Conservation (phyloP, 2,888 invertebrate genomes). For the Meiosimyza decipiens region DNA sequence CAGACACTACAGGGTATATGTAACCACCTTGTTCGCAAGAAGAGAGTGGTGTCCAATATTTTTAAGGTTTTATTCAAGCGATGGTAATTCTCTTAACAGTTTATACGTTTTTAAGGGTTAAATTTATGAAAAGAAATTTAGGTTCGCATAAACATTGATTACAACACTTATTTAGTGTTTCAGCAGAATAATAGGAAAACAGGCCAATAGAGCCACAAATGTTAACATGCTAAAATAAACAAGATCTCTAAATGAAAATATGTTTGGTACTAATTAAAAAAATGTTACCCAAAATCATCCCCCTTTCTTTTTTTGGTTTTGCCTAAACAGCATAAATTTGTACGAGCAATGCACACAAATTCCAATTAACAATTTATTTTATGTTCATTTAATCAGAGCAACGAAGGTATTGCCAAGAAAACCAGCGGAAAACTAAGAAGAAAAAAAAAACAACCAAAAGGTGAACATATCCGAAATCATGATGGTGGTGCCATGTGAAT, state of each 20-base stretch:
- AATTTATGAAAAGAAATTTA: too few species aligned
- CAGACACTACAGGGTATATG: too few species aligned
- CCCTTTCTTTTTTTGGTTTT: neutral
- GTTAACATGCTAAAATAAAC: constrained; percentile 11
- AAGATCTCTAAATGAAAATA: constrained; percentile 1
- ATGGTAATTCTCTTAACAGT: too few species aligned
- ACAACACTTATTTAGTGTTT: too few species aligned
- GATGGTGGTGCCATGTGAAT: constrained; percentile 14
- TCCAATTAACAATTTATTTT: constrained; percentile 37
- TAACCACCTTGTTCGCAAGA: too few species aligned
- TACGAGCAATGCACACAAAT: constrained; percentile 32
- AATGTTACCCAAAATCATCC: neutral
- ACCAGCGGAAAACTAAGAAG: neutral
- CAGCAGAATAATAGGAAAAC: too few species aligned
- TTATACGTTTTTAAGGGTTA: too few species aligned
- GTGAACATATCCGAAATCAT: neutral
- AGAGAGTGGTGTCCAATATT: too few species aligned
- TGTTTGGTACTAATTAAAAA: constrained; percentile 21
- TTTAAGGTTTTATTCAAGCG: too few species aligned
- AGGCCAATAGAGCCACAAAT: neutral
- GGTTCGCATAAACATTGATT: too few species aligned
- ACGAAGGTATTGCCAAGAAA: constrained; percentile 13
- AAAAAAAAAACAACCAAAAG: neutral
- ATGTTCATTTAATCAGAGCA: constrained; percentile 25
- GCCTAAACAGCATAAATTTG: constrained; percentile 17